Evolutionary conservation across 1,140 invertebrate species (phyloP), one percentile per base, ranked within the genome.

Genomic region (Pentalonia nigronervosa): DNA sequence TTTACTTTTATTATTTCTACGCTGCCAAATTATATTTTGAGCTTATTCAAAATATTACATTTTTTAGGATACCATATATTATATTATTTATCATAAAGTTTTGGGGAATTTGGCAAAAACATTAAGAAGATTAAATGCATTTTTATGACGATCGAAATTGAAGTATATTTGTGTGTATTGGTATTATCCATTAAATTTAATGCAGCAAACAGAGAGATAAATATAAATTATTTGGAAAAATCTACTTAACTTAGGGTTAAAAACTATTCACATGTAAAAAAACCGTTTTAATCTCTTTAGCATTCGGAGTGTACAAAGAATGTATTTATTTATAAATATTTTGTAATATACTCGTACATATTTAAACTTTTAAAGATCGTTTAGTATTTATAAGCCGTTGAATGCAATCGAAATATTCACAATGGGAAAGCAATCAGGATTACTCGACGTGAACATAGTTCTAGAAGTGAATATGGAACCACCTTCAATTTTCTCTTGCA

Each of bases 371-470:
- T 76, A 76, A 76, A 76, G 6, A 76, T 76, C 30, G 14, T 76
- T 67, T 87, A 87, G 17, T 48, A 87, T 87, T n/a, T 47, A 87
- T 48, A 87, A 48, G 86, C 60, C 30, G 60, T 76, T 76, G 60
- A n/a, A 76, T 87, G 30, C 23, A 47, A 86, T 86, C 48, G 21
- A 53, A 90, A 36, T 36, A 90, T 91, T 25, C 21, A n/a, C 56
- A 45, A n/a, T 60, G 41, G 56, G 14, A 56, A 36, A 90, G 60
- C 36, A n/a, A 45, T 91, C 60, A 7, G 41, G 36, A 45, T 41
- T 9, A 91, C 90, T 91, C 90, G 41, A 76, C 90, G 56, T 47
- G 56, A 91, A 91, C 90, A 41, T 30, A 36, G 14, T 87, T 48
- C 14, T 90, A 60, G 21, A 56, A 36, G 21, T 21, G 41, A 76